Evolutionary conservation across 2,888 invertebrate genomes (phyloP).

Genomic region (Allophyes oxyacanthae): DNA sequence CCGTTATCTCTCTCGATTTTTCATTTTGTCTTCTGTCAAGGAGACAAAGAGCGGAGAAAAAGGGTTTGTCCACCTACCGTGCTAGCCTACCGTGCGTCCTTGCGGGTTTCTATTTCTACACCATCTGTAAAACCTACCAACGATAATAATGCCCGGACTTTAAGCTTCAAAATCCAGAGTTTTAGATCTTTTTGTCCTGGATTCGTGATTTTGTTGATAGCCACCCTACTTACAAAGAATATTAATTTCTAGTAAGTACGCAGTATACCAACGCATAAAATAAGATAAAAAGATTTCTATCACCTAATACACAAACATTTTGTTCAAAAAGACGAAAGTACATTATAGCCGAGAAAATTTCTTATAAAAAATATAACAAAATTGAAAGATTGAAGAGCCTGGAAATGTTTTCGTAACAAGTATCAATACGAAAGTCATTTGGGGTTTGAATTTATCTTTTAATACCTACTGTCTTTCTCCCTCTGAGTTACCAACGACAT

Average conservation of each 20-base stretch:
- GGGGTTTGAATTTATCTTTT: constrained; percentile 9
- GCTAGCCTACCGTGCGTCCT: too few species aligned
- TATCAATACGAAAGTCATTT: constrained; percentile 19
- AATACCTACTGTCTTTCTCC: constrained; percentile 1
- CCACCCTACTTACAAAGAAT: too few species aligned
- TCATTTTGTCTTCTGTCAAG: too few species aligned
- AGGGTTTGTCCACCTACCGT: too few species aligned
- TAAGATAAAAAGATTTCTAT: not conserved
- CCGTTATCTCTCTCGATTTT: too few species aligned
- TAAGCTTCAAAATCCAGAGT: too few species aligned
- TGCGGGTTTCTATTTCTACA: too few species aligned
- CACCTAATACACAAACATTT: constrained; percentile 1
- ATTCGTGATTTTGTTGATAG: too few species aligned
- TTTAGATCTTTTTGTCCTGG: too few species aligned
- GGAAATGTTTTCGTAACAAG: constrained; percentile 20
- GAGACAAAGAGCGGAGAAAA: too few species aligned
- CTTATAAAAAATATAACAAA: constrained; percentile 13
- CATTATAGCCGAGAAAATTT: constrained; percentile 6
- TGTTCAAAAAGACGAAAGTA: not conserved
- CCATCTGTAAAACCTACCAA: too few species aligned
- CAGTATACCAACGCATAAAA: not conserved
- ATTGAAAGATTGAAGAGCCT: constrained; percentile 1
- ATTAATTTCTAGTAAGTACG: constrained; percentile 2
- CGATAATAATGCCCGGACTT: too few species aligned
- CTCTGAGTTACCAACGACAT: not conserved